A percentile compares a stretch with the other conserved stretches of the same genome.
phyloP scores from a whole-genome alignment of 1,140 invertebrate species.

The Dermatophagoides farinae region DNA sequence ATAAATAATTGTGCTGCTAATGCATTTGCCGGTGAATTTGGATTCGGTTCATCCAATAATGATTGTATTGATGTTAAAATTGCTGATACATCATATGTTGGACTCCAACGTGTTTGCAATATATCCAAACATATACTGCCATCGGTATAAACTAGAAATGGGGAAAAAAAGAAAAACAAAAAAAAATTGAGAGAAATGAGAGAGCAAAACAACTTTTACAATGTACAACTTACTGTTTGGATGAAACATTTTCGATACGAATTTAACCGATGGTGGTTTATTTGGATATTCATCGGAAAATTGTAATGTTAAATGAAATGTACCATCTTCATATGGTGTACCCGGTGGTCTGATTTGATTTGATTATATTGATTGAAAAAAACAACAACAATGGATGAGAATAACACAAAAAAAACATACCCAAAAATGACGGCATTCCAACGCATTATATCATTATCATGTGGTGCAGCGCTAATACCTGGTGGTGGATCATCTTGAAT shows the following conservation, averaged over 20 bases:
- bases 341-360: conserved; percentile 51
- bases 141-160: conserved; percentile 71
- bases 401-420: not conserved
- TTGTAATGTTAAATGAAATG: conserved; percentile 96
- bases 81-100: conserved; percentile 97
- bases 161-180: too few relatives aligned
- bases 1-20: conserved; percentile 88
- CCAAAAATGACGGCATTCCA: conserved; percentile 99
- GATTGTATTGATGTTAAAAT: conserved; percentile 85
- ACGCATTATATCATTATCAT: conserved; percentile 97
- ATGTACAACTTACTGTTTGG: conserved; percentile 42
- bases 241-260: conserved; percentile 99
- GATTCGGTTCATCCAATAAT: conserved; percentile 83
- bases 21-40: conserved; percentile 85
- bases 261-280: conserved; percentile 95
- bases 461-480: conserved; percentile 91
- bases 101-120: conserved; percentile 97
- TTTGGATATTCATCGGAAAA: conserved; percentile 99
- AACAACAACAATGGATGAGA: not conserved
- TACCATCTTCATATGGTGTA: conserved; percentile 98
- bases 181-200: not conserved
- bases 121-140: conserved; percentile 98
- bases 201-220: not conserved
- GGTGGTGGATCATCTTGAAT: conserved; percentile 97
- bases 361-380: not conserved